phyloP scores from a whole-genome alignment of 2,113 vertebrate genomes.

The Dipodomys stephensi region DNA sequence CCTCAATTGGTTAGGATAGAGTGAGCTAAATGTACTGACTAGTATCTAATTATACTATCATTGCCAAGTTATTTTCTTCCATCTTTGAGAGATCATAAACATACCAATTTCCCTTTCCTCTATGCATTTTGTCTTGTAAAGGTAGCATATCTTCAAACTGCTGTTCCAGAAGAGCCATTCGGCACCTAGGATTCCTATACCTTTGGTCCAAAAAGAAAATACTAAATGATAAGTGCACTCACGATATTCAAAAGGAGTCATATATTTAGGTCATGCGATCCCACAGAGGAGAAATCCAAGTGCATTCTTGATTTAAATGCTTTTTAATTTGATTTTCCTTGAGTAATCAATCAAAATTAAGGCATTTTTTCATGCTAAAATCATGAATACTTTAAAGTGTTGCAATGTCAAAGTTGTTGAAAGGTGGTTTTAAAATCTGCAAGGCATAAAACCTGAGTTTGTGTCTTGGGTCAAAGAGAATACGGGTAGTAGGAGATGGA shows the following conservation, averaged over 20 bases:
- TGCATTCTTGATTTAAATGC: slow-evolving; percentile 41
- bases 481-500: background rate
- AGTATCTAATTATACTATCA: slow-evolving; percentile 29
- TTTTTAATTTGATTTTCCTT: slow-evolving; percentile 53
- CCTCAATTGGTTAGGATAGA: slow-evolving; percentile 16
- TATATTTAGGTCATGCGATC: slow-evolving; percentile 28
- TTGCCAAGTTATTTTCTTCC: slow-evolving; percentile 58
- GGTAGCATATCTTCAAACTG: slow-evolving; percentile 46
- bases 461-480: background rate
- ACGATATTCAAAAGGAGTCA: slow-evolving; percentile 43
- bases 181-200: slow-evolving; percentile 43
- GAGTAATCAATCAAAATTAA: slow-evolving; percentile 39
- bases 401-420: slow-evolving; percentile 2
- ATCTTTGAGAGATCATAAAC: slow-evolving; percentile 38
- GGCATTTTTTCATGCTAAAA: slow-evolving; percentile 46
- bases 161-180: slow-evolving; percentile 43
- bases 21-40: background rate
- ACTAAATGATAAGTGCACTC: slow-evolving; percentile 29
- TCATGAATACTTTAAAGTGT: slow-evolving; percentile 21
- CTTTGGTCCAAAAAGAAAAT: background rate
- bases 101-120: slow-evolving; percentile 29
- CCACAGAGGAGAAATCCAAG: background rate
- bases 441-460: background rate
- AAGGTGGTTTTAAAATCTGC: slow-evolving; percentile 8
- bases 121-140: slow-evolving; percentile 47